Conservation (phyloP, 2,113 vertebrate genomes). For the Aldabrachelys gigantea region DNA sequence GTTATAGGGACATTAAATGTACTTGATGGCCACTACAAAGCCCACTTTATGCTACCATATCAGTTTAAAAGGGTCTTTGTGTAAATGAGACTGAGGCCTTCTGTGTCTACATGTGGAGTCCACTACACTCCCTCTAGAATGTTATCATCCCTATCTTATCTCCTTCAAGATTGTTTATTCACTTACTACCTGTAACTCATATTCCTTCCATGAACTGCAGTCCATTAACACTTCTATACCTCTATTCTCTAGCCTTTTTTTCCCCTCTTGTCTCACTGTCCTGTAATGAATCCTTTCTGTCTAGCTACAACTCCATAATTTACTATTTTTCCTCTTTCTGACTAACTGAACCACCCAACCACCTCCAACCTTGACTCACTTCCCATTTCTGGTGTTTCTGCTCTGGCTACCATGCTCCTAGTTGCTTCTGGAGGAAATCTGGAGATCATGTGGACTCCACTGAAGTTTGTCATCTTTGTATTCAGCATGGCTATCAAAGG, state of each 20-base stretch:
- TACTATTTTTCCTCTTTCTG: background rate
- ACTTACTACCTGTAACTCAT: background rate
- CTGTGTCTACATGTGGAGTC: background rate
- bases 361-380: background rate
- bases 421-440: background rate
- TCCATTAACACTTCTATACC: background rate
- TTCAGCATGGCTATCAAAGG: conserved; percentile 31
- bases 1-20: background rate
- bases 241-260: fast-evolving
- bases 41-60: background rate
- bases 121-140: background rate
- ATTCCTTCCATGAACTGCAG: fast-evolving
- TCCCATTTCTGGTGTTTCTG: background rate
- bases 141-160: background rate
- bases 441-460: conserved; percentile 3
- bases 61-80: background rate
- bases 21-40: no score
- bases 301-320: background rate
- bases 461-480: background rate
- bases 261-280: background rate
- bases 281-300: background rate
- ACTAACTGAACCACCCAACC: background rate
- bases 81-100: background rate
- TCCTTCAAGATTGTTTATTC: background rate
- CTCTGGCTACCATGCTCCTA: background rate